A percentile compares a stretch with the other conserved stretches of the same genome.
Evolutionary conservation across 2,113 vertebrate genomes (phyloP).

Genomic region (Crotophaga sulcirostris): DNA sequence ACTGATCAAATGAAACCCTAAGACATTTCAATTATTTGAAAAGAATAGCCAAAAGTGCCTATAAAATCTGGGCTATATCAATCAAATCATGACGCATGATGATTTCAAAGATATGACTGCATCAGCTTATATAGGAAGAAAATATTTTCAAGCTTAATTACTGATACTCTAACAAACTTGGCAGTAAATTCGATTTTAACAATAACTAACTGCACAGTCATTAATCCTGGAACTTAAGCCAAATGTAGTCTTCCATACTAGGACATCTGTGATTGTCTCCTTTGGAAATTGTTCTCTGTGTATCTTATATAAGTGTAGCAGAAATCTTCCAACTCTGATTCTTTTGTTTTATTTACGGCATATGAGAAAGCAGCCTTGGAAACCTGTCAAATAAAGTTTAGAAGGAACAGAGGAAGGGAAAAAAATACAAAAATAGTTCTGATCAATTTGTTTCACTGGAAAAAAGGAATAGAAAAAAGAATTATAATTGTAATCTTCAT

Average conservation of each 20-base stretch:
- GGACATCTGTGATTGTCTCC: conserved; percentile 52
- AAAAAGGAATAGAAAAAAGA: not conserved
- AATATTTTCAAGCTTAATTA: conserved; percentile 51
- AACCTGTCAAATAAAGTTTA: not conserved
- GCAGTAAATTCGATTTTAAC: conserved; percentile 34
- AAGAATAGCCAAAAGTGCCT: not conserved
- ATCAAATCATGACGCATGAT: not conserved
- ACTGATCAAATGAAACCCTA: conserved; percentile 11
- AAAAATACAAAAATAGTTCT: conserved; percentile 24
- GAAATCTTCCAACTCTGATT: conserved; percentile 20
- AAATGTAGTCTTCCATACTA: conserved; percentile 53
- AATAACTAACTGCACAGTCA: conserved; percentile 57
- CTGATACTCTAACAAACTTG: conserved; percentile 30
- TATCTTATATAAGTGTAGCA: conserved; percentile 23
- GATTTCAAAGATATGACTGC: not conserved
- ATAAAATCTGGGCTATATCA: not conserved
- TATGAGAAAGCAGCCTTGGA: conserved; percentile 38
- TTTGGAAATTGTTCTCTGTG: conserved; percentile 41
- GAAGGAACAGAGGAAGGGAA: not conserved
- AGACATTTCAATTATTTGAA: not conserved
- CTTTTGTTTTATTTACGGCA: conserved; percentile 54
- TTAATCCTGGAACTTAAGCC: conserved; percentile 51
- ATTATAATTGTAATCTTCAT: not conserved
- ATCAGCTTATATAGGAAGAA: not conserved
- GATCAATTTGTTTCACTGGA: not conserved